phyloP scores from a whole-genome alignment of 2,113 vertebrate genomes.

The Merops nubicus region DNA sequence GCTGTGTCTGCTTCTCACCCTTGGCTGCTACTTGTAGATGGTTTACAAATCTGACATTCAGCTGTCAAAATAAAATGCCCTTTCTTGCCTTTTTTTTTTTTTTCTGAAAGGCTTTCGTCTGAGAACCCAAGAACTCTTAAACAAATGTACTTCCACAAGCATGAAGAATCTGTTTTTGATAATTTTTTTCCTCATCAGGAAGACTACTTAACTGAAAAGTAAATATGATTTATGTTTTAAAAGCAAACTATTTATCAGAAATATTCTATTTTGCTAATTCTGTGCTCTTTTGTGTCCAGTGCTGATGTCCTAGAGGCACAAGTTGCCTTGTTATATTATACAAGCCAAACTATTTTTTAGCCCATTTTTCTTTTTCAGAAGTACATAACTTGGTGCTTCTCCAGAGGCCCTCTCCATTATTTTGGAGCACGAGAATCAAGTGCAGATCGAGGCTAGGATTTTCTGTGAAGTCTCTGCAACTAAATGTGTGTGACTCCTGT shows the following conservation, averaged over 20 bases:
- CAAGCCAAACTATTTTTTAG: not conserved
- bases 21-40: not conserved
- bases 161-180: not conserved
- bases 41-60: not conserved
- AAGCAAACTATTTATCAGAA: not conserved
- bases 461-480: not conserved
- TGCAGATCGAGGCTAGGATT: not conserved
- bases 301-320: not conserved
- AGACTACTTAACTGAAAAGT: not conserved
- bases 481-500: not conserved
- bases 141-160: not conserved
- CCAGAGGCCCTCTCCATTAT: not conserved
- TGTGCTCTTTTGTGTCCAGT: not conserved
- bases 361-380: too few species aligned
- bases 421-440: not conserved
- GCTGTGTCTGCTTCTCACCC: not conserved
- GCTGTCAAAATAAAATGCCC: not conserved
- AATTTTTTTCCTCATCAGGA: not conserved
- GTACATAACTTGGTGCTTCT: accelerated
- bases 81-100: not conserved
- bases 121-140: not conserved
- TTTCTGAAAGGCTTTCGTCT: not conserved
- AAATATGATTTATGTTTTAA: not conserved
- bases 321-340: not conserved
- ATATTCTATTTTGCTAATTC: not conserved